phyloP scores from a whole-genome alignment of 2,113 vertebrate genomes.

The Toxostoma redivivum region DNA sequence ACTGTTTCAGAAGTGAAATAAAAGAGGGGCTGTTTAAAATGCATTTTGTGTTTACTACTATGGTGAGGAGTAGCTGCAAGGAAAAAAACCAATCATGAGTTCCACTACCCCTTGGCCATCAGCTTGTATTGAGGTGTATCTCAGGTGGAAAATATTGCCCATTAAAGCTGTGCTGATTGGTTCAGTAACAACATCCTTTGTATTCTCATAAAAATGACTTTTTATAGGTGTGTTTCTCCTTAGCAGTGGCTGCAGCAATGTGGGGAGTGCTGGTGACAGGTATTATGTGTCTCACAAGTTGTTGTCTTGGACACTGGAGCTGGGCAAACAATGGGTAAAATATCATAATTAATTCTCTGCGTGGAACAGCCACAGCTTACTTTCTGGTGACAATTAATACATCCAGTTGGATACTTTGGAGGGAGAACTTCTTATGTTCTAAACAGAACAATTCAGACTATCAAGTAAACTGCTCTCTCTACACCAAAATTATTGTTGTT shows the following conservation, averaged over 20 bases:
- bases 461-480: background rate
- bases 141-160: background rate
- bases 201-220: background rate
- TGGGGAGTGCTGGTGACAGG: background rate
- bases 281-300: background rate
- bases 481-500: background rate
- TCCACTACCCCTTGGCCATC: background rate
- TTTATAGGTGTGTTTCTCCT: background rate
- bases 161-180: background rate
- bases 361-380: background rate
- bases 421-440: background rate
- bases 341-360: background rate
- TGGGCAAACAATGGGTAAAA: background rate
- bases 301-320: background rate
- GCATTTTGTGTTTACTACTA: background rate
- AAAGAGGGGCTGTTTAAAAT: background rate
- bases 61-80: background rate
- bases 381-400: background rate
- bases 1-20: background rate
- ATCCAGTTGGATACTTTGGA: background rate
- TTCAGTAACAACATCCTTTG: background rate
- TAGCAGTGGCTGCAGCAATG: background rate
- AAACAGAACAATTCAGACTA: background rate
- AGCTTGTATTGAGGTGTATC: background rate
- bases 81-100: accelerated